Conservation (phyloP, 2,113 vertebrate genomes). For the Hirundichthys speculiger region DNA sequence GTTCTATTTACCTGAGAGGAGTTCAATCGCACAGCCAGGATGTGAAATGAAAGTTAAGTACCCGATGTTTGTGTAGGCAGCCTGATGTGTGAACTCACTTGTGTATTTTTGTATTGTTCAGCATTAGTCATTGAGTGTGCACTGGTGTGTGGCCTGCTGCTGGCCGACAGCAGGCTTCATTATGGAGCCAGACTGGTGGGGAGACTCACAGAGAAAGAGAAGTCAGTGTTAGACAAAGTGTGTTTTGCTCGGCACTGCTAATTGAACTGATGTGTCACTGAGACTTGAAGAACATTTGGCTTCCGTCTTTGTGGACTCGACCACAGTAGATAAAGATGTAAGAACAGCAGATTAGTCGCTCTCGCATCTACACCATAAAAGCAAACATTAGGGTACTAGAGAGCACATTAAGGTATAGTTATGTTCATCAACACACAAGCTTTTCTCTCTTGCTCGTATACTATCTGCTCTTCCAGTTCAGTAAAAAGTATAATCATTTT, state of each 20-base stretch:
- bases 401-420: conserved; percentile 11
- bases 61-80: conserved; percentile 40
- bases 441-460: conserved; percentile 3
- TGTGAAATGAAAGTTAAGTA: conserved; percentile 58
- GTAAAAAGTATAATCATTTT: conserved; percentile 54
- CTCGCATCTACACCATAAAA: conserved; percentile 37
- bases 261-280: conserved; percentile 77
- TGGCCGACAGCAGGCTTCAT: conserved; percentile 53
- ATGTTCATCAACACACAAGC: conserved; percentile 8
- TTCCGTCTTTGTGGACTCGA: conserved; percentile 45
- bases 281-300: conserved; percentile 55
- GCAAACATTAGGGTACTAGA: conserved; percentile 21
- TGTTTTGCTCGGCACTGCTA: conserved; percentile 59
- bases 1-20: conserved; percentile 59
- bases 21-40: conserved; percentile 33
- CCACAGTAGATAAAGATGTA: conserved; percentile 56
- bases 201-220: conserved; percentile 19
- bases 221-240: conserved; percentile 64
- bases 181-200: conserved; percentile 35
- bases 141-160: conserved; percentile 38
- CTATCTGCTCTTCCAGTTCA: conserved; percentile 24
- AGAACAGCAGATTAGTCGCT: conserved; percentile 33
- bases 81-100: conserved; percentile 29
- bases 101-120: conserved; percentile 28
- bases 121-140: conserved; percentile 11